Base-by-base conservation (phyloP, 2,888 invertebrate genomes). In the Drosophila multiciliata region DNA sequence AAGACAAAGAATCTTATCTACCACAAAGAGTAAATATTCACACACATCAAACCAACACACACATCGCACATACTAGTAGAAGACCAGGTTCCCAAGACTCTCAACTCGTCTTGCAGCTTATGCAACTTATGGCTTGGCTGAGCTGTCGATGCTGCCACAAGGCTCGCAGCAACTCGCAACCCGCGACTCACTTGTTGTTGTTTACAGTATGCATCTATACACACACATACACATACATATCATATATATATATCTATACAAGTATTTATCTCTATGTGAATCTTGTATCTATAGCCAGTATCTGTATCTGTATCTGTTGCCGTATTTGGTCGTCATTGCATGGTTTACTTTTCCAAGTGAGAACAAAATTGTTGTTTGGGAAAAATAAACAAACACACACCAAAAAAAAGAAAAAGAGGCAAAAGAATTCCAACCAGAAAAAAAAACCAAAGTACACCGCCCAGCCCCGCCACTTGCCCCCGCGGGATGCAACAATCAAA, bases 341-440 rank as follows among this genome's bases (percentile, higher is more conserved):
- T 74, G 74, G 78, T 89, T 87, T 89, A 87, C 85, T 84, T 87
- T 85, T 84, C 73, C 74, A 81, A 87, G 87, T 91, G 89, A 87
- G 89, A 90, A 89, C 17, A 78, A 85, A 80, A 90, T 80, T 86
- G 84, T 80, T 88, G 77, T 75, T 78, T 80, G 76, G 72, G 80
- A 75, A 85, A 89, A 83, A 78, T 81, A 91, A 91, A 87, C 86
- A 89, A 82, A 76, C n/a, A 38, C 36, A 35, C 72, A 61, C 29
- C 53, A 53, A 54, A 45, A 67, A 48, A 64, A 52, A 67, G 38
- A 32, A 52, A 63, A 40, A 20, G 53, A 40, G 26, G 49, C 59
- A 40, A 69, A 70, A 53, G 57, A 70, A 66, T 68, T 66, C 45
- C 67, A 62, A 53, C 40, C 67, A 66, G 75, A 38, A 35, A 35